A percentile compares a stretch with the other conserved stretches of the same genome.
These are phyloP conservation scores for Coenonympha arcania DNA, from an alignment of 2,888 invertebrate species.

Conservation along the genomic window DNA sequence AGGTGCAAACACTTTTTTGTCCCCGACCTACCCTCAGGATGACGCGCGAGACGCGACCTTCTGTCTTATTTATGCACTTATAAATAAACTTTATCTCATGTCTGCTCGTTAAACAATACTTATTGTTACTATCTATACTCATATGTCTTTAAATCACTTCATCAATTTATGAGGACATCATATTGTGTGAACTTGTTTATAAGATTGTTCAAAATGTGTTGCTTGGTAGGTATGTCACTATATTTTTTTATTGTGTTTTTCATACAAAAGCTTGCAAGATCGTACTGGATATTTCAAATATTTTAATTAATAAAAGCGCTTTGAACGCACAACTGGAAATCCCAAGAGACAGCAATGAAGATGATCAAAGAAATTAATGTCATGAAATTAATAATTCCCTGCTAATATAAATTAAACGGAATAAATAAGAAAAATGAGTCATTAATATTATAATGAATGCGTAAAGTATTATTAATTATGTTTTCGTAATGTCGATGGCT, in stretches of 20 bases:
- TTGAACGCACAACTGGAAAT: not conserved
- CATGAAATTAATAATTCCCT: not conserved
- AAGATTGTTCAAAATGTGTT: too few relatives aligned
- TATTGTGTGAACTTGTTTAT: not conserved
- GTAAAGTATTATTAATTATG: conserved; percentile 29
- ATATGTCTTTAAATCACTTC: conserved; percentile 21
- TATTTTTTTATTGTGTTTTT: too few relatives aligned
- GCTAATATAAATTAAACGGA: not conserved
- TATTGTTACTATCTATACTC: conserved; percentile 36
- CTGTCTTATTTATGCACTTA: conserved; percentile 59
- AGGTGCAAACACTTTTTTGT: conserved; percentile 37
- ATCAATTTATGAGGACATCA: not conserved
- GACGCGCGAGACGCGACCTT: conserved; percentile 52
- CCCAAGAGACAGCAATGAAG: not conserved
- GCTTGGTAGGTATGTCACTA: too few relatives aligned
- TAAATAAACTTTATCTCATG: conserved; percentile 56
- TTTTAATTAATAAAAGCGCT: not conserved
- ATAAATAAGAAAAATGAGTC: not conserved
- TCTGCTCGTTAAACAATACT: conserved; percentile 38
- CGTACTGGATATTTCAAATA: not conserved
- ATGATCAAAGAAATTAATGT: not conserved
- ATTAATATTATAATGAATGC: too few relatives aligned
- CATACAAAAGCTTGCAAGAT: too few relatives aligned
- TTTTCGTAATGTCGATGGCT: conserved; percentile 23
- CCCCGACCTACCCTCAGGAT: conserved; percentile 65